phyloP scores from a whole-genome alignment of 2,797 vertebrate species.

The Brotula barbata region DNA sequence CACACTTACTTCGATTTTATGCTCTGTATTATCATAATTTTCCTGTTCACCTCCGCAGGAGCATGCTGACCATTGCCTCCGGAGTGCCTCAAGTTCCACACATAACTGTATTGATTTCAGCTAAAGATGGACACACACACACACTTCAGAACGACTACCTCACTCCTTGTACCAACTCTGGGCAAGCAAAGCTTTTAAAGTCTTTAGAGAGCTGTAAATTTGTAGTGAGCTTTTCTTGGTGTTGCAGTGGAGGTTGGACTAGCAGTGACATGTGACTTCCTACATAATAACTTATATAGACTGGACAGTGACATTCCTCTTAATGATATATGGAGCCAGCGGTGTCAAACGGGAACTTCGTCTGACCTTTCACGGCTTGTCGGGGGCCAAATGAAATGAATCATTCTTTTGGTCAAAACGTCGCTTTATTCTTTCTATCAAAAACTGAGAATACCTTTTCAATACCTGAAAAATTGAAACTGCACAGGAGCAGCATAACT shows the following conservation, averaged over 20 bases:
- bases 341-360: slow-evolving; percentile 3
- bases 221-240: slow-evolving; percentile 31
- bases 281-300: slow-evolving; percentile 48
- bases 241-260: slow-evolving; percentile 37
- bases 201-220: slow-evolving; percentile 42
- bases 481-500: not conserved
- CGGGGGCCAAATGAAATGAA: slow-evolving; percentile 1
- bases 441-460: too few relatives aligned
- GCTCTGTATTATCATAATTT: slow-evolving; percentile 19
- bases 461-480: not conserved
- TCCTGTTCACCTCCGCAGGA: slow-evolving; percentile 40
- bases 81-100: slow-evolving; percentile 48
- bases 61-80: slow-evolving; percentile 32
- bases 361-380: slow-evolving; percentile 44
- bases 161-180: slow-evolving; percentile 29
- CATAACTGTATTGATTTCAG: slow-evolving; percentile 71
- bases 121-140: slow-evolving; percentile 58
- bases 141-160: slow-evolving; percentile 39
- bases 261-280: slow-evolving; percentile 52
- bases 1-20: slow-evolving; percentile 45
- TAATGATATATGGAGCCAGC: slow-evolving; percentile 24
- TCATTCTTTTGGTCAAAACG: not conserved
- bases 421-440: too few relatives aligned
- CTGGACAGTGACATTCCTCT: slow-evolving; percentile 27
- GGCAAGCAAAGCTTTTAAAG: slow-evolving; percentile 45